Conservation (phyloP, 2,797 vertebrate genomes). For the Poecilia gillii region DNA sequence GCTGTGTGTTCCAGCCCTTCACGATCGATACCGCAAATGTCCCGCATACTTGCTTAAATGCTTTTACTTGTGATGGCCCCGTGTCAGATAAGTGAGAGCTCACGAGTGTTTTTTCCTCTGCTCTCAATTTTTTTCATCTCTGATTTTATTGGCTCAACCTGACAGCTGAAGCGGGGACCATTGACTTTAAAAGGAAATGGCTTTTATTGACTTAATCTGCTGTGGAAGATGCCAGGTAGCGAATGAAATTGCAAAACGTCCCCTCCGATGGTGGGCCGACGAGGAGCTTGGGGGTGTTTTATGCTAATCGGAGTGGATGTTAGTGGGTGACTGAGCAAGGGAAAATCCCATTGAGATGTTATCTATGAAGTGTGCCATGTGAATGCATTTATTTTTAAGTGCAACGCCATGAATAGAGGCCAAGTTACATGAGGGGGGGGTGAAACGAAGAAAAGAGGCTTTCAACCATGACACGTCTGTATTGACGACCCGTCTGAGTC, state of each 20-base stretch:
- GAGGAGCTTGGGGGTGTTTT: slow-evolving; percentile 38
- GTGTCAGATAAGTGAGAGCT: slow-evolving; percentile 23
- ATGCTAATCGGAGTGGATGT: slow-evolving; percentile 64
- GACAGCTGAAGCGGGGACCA: slow-evolving; percentile 34
- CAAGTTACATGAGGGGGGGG: slow-evolving; percentile 20
- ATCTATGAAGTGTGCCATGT: slow-evolving; percentile 67
- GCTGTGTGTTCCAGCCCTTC: slow-evolving; percentile 10
- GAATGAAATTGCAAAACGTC: slow-evolving; percentile 49
- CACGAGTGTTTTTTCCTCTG: slow-evolving; percentile 10
- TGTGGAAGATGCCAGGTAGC: slow-evolving; percentile 58
- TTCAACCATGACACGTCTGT: slow-evolving; percentile 57
- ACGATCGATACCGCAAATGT: slow-evolving; percentile 33
- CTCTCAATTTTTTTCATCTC: slow-evolving; percentile 25
- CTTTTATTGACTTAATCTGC: slow-evolving; percentile 63
- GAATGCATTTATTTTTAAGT: slow-evolving; percentile 66
- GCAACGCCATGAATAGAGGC: slow-evolving; percentile 39
- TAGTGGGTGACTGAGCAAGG: slow-evolving; percentile 59
- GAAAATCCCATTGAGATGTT: slow-evolving; percentile 56
- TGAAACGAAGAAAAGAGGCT: slow-evolving; percentile 62
- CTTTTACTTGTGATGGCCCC: slow-evolving; percentile 8
- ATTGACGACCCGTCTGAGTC: slow-evolving; percentile 54
- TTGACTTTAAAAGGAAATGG: slow-evolving; percentile 59
- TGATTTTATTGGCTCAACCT: slow-evolving; percentile 61
- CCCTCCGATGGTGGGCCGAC: slow-evolving; percentile 6
- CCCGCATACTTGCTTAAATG: slow-evolving; percentile 26